These are phyloP conservation scores for Vimba vimba DNA, from an alignment of 2,113 vertebrate species.

Conservation along the genomic window DNA sequence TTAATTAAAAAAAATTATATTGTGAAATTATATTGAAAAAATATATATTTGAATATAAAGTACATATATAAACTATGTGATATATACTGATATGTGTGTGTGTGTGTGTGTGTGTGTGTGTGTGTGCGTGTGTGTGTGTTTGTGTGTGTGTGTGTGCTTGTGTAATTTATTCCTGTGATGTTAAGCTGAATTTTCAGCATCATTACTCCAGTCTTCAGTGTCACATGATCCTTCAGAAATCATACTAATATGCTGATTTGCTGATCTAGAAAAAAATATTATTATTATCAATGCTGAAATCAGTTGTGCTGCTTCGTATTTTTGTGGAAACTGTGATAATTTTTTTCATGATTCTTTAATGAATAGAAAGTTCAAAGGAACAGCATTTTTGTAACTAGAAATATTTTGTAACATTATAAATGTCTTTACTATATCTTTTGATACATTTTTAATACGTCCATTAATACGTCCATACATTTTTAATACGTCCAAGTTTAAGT, in stretches of 20 bases:
- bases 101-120: too few relatives aligned
- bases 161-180: not conserved
- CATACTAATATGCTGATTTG: not conserved
- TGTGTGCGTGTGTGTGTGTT: too few relatives aligned
- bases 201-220: not conserved
- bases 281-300: not conserved
- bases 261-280: not conserved
- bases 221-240: not conserved
- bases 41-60: too few relatives aligned
- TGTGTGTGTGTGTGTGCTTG: too few relatives aligned
- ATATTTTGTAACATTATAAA: not conserved
- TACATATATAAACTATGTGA: too few relatives aligned
- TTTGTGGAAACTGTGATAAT: not conserved
- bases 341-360: not conserved
- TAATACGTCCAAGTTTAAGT: not conserved
- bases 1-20: not conserved
- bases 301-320: not conserved
- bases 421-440: not conserved
- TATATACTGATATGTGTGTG: too few relatives aligned
- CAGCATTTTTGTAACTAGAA: not conserved
- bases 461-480: not conserved
- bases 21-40: too few relatives aligned
- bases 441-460: not conserved
- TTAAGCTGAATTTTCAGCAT: not conserved
- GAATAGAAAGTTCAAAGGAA: not conserved